Evolutionary conservation across 2,888 invertebrate genomes (phyloP).

Genomic region (Eristalis pertinax): DNA sequence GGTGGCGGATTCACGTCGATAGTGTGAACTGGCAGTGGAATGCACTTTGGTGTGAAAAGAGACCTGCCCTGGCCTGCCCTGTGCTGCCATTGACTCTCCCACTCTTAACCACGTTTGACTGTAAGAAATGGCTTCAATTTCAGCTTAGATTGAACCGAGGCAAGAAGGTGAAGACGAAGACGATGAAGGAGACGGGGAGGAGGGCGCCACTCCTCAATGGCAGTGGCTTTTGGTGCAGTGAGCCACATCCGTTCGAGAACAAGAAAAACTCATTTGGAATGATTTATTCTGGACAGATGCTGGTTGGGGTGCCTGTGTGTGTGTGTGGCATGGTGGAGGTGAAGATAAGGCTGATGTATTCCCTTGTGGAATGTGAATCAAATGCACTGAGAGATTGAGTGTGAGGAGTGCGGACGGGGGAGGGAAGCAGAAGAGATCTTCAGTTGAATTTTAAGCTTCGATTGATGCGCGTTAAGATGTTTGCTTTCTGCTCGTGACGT

Average conservation of each 20-base stretch:
- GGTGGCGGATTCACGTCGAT: slow-evolving; percentile 40
- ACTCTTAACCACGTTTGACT: slow-evolving; percentile 65
- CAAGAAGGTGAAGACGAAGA: too few relatives aligned
- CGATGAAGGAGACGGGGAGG: too few relatives aligned
- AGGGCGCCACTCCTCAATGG: neutral
- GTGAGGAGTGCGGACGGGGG: neutral
- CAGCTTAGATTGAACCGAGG: slow-evolving; percentile 13
- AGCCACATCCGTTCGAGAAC: slow-evolving; percentile 31
- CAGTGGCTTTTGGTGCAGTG: slow-evolving; percentile 2
- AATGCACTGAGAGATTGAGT: neutral
- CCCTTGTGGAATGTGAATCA: slow-evolving; percentile 13
- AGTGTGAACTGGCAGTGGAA: slow-evolving; percentile 37
- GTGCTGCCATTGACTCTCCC: neutral
- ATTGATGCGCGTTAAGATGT: slow-evolving; percentile 51
- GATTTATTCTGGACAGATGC: slow-evolving; percentile 53
- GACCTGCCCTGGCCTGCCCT: too few relatives aligned
- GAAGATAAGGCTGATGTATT: slow-evolving; percentile 9
- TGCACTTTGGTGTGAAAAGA: slow-evolving; percentile 44
- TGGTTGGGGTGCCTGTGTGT: neutral
- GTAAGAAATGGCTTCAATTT: slow-evolving; percentile 61
- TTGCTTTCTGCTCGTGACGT: slow-evolving; percentile 39
- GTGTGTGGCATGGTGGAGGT: neutral
- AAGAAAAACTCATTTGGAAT: slow-evolving; percentile 68
- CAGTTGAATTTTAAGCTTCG: slow-evolving; percentile 45
- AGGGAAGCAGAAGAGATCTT: neutral